Evolutionary conservation across 1,140 invertebrate species (phyloP).

Genomic region (Phortica variegata): DNA sequence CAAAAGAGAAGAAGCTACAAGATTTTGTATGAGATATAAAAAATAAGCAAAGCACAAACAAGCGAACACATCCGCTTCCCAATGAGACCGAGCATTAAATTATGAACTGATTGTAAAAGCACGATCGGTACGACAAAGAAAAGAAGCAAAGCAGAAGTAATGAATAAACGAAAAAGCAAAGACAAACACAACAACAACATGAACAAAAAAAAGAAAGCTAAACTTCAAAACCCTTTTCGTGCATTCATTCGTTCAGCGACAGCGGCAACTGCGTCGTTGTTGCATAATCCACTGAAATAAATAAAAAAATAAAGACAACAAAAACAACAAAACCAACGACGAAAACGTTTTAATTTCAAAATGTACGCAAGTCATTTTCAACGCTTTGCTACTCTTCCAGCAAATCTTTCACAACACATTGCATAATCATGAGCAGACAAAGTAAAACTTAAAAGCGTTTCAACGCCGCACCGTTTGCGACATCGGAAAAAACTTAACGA

Average conservation of each 20-base stretch:
- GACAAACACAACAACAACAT: no score
- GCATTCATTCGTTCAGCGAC: no score
- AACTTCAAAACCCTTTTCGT: slow-evolving; percentile 8
- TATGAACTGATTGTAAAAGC: slow-evolving; percentile 43
- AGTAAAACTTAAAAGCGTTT: slow-evolving; percentile 29
- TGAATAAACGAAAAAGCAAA: neutral
- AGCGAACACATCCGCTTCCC: slow-evolving; percentile 46
- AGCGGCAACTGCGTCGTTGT: neutral
- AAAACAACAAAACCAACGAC: no score
- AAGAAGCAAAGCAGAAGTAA: slow-evolving; percentile 12
- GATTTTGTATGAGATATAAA: neutral
- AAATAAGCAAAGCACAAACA: neutral
- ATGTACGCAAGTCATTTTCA: slow-evolving; percentile 38
- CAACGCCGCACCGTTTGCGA: slow-evolving; percentile 27
- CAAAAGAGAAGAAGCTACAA: no score
- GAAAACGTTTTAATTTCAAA: slow-evolving; percentile 39
- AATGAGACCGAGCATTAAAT: slow-evolving; percentile 39
- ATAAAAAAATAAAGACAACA: no score
- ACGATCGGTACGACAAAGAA: slow-evolving; percentile 17
- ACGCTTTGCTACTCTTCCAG: slow-evolving; percentile 39
- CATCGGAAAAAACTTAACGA: no score
- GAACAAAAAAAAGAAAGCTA: slow-evolving; percentile 35
- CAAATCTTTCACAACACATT: slow-evolving; percentile 23
- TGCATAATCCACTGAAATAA: no score
- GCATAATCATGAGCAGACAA: slow-evolving; percentile 18